Evolutionary conservation across 2,797 vertebrate species (phyloP).

Genomic region (Coreius guichenoti): DNA sequence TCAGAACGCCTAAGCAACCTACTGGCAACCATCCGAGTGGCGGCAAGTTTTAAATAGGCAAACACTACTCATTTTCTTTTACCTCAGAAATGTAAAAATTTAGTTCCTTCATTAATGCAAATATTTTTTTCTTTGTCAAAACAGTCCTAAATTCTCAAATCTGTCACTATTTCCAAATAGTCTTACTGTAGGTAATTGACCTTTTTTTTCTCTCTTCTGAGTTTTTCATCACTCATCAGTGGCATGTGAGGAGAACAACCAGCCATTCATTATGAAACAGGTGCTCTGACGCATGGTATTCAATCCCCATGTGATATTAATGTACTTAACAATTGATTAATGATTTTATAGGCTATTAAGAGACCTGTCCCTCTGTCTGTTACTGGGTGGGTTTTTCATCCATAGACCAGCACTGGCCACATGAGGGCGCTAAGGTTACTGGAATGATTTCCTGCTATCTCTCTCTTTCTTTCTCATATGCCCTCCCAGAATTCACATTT

Average conservation of each 20-base stretch:
- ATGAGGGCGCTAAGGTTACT: conserved; percentile 75
- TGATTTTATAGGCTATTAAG: conserved; percentile 33
- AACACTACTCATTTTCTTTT: not conserved
- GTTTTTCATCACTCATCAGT: not conserved
- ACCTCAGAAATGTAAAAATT: not conserved
- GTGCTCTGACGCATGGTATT: conserved; percentile 27
- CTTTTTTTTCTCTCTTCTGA: not conserved
- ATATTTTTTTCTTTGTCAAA: not conserved
- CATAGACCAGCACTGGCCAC: conserved; percentile 69
- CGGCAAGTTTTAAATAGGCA: not conserved
- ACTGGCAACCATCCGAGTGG: too few relatives aligned
- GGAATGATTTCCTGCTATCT: conserved; percentile 9
- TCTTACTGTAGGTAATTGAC: too few relatives aligned
- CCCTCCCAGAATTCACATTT: not conserved
- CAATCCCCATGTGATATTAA: conserved; percentile 40
- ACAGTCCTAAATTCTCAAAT: not conserved
- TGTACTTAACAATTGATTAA: conserved; percentile 34
- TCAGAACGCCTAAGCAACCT: not conserved
- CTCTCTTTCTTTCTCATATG: conserved; percentile 25
- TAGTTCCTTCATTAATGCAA: not conserved
- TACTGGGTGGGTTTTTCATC: not conserved
- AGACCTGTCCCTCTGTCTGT: not conserved
- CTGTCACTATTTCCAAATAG: not conserved
- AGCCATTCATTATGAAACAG: conserved; percentile 33
- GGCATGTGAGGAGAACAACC: not conserved